Conservation (phyloP, 2,113 vertebrate genomes). For the Gymnobelideus leadbeateri region DNA sequence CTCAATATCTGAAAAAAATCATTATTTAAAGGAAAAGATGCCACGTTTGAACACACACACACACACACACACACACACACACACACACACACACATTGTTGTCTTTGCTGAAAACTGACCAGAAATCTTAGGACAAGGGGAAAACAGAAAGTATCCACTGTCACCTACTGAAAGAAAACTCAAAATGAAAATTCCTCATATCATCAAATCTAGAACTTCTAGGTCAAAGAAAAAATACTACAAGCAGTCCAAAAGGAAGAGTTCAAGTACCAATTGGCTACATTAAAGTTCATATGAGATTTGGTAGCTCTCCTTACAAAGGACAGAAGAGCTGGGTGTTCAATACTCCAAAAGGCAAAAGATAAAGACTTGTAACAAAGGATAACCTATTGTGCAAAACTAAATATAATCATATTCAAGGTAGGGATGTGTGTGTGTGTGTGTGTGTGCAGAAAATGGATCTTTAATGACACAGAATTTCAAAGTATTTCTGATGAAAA, state of each 20-base stretch:
- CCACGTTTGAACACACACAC: not conserved
- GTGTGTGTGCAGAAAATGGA: not conserved
- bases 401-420: not conserved
- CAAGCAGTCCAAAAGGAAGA: not conserved
- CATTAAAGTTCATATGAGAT: not conserved
- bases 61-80: no score
- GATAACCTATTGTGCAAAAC: not conserved
- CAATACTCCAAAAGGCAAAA: not conserved
- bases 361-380: not conserved
- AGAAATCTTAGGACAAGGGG: not conserved
- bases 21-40: not conserved
- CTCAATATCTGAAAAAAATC: not conserved
- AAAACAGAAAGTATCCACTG: not conserved
- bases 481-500: not conserved
- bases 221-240: not conserved
- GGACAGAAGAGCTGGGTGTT: not conserved
- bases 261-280: not conserved
- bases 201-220: not conserved
- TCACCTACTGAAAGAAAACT: not conserved
- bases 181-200: not conserved
- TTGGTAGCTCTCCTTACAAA: not conserved
- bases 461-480: not conserved
- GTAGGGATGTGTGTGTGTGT: not conserved
- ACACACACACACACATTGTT: no score
- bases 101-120: fast-evolving